A percentile compares a stretch with the other conserved stretches of the same genome.
These are phyloP conservation scores for Alexandromys fortis DNA, from an alignment of 2,113 vertebrate genomes.

Conservation along the genomic window DNA sequence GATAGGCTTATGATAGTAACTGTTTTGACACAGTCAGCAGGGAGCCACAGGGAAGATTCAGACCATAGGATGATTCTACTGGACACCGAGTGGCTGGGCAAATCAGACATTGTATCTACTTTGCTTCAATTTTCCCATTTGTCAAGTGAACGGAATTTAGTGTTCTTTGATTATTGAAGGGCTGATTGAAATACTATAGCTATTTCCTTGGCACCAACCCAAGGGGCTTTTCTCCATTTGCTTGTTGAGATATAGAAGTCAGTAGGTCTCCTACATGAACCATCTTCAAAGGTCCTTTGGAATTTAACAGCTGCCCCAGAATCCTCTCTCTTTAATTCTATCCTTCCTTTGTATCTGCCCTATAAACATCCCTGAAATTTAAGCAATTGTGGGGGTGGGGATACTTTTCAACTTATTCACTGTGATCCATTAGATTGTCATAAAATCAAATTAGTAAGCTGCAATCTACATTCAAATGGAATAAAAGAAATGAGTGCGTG, in stretches of 20 bases:
- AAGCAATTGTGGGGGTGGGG: background rate
- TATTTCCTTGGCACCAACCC: background rate
- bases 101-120: background rate
- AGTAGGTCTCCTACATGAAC: background rate
- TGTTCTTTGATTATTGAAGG: background rate
- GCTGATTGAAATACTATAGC: background rate
- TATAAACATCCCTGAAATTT: background rate
- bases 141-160: background rate
- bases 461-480: background rate
- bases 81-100: background rate
- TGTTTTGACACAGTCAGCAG: background rate
- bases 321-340: background rate
- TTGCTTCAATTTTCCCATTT: background rate
- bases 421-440: background rate
- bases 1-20: background rate
- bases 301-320: background rate
- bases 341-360: background rate
- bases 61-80: background rate
- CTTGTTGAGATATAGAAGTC: background rate
- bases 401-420: background rate
- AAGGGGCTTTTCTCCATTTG: background rate
- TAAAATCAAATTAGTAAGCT: conserved; percentile 36
- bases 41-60: background rate
- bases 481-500: background rate
- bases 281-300: background rate